Conservation (phyloP, 2,113 vertebrate species). For the Cnemophilus loriae region DNA sequence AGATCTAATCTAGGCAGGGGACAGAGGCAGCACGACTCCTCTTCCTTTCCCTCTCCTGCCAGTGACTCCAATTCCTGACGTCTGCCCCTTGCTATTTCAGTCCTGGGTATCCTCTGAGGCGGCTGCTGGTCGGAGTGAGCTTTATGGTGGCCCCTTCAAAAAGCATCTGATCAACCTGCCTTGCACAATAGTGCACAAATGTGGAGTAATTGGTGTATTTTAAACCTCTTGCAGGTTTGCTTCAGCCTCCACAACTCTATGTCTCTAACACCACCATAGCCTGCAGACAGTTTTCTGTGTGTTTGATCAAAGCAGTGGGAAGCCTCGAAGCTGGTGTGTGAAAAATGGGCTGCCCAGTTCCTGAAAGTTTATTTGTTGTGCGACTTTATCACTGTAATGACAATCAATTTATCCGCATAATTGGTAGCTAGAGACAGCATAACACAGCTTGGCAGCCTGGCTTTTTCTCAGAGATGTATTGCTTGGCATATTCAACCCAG, state of each 20-base stretch:
- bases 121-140: fast-evolving
- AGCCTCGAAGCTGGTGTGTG: not conserved
- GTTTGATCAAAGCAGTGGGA: not conserved
- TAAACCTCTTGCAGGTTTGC: not conserved
- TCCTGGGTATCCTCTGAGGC: not conserved
- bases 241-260: not conserved
- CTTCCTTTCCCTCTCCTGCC: not conserved
- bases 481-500: not conserved
- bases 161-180: not conserved
- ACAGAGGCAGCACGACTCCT: not conserved
- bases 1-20: not conserved
- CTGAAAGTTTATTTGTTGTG: not conserved
- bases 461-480: slow-evolving; percentile 17
- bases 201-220: not conserved
- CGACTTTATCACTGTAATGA: not conserved
- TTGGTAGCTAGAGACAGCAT: slow-evolving; percentile 6
- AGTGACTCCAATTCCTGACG: not conserved
- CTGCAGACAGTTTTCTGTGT: not conserved
- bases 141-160: not conserved
- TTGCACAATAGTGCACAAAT: not conserved
- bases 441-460: not conserved
- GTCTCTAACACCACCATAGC: not conserved
- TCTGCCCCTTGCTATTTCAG: not conserved
- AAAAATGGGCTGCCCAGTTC: not conserved
- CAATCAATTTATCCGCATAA: not conserved